A percentile compares a stretch with the other conserved stretches of the same genome.
Conservation (phyloP, 2,797 vertebrate species). For the Pseudomugil gertrudae region DNA sequence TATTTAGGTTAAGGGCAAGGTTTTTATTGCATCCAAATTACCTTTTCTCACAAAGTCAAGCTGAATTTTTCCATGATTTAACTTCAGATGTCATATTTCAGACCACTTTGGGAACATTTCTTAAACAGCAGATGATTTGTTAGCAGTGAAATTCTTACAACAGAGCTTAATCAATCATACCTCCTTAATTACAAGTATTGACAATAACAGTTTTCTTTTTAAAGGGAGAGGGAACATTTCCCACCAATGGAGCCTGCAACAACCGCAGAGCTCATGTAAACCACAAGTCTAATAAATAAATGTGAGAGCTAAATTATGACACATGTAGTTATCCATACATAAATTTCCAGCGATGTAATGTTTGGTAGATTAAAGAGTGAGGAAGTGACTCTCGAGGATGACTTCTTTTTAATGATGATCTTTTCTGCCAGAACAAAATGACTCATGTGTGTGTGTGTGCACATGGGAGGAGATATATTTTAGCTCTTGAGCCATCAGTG, state of each 20-base stretch:
- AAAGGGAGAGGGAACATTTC: not conserved
- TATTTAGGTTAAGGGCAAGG: no score
- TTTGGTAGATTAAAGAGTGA: constrained; percentile 22
- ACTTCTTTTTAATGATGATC: constrained; percentile 10
- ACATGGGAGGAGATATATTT: constrained; percentile 6
- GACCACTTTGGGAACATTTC: not conserved
- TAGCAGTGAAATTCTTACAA: not conserved
- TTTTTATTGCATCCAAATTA: no score
- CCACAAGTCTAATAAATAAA: constrained; percentile 27
- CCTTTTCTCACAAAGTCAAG: no score
- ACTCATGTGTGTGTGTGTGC: constrained; percentile 22
- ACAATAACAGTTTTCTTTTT: constrained; percentile 11
- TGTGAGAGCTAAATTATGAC: constrained; percentile 21
- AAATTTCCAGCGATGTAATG: constrained; percentile 12
- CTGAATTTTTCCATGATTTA: not conserved
- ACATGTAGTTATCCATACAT: constrained; percentile 5
- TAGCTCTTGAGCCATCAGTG: constrained; percentile 30
- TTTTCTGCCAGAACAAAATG: constrained; percentile 7
- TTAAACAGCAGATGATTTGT: not conserved
- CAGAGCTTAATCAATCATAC: not conserved
- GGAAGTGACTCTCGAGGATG: not conserved
- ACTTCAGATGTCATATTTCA: not conserved
- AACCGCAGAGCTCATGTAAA: constrained; percentile 31
- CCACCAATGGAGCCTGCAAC: constrained; percentile 15
- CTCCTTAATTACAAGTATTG: constrained; percentile 14